Evolutionary conservation across 2,797 vertebrate genomes (phyloP).

Genomic region (Mallotus villosus): DNA sequence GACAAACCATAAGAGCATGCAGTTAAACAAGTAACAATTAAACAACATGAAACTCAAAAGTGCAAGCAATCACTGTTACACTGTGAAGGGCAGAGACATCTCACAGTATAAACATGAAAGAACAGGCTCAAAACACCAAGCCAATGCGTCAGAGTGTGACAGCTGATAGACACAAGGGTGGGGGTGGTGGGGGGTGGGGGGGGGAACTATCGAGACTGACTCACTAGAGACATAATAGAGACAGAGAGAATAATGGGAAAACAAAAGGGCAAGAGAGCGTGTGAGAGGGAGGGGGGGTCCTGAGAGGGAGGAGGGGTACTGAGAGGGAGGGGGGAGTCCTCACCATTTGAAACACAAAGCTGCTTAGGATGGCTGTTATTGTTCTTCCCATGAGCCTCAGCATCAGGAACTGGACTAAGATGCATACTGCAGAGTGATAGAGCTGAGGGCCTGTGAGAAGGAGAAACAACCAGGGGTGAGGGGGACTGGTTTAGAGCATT

Average conservation of each 20-base stretch:
- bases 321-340: conserved; percentile 38
- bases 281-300: conserved; percentile 4
- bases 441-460: conserved; percentile 81
- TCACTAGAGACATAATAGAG: background rate
- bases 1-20: too few species aligned
- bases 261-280: conserved; percentile 12
- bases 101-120: too few species aligned
- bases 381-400: conserved; percentile 98
- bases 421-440: conserved; percentile 88
- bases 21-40: too few species aligned
- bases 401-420: conserved; percentile 92
- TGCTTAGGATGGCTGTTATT: conserved; percentile 83
- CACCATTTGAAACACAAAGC: conserved; percentile 96
- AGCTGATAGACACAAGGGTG: too few species aligned
- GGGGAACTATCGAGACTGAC: background rate
- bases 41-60: too few species aligned
- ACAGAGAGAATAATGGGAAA: background rate
- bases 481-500: background rate
- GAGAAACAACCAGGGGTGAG: conserved; percentile 28
- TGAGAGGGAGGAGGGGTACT: background rate
- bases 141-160: too few species aligned
- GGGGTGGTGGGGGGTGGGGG: background rate
- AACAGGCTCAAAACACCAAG: too few species aligned
- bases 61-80: too few species aligned
- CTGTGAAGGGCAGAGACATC: too few species aligned